Percentiles rank a stretch among this genome's conserved stretches.
Evolutionary conservation across 2,888 invertebrate genomes (phyloP).

Genomic region (Pegoplata infirma): DNA sequence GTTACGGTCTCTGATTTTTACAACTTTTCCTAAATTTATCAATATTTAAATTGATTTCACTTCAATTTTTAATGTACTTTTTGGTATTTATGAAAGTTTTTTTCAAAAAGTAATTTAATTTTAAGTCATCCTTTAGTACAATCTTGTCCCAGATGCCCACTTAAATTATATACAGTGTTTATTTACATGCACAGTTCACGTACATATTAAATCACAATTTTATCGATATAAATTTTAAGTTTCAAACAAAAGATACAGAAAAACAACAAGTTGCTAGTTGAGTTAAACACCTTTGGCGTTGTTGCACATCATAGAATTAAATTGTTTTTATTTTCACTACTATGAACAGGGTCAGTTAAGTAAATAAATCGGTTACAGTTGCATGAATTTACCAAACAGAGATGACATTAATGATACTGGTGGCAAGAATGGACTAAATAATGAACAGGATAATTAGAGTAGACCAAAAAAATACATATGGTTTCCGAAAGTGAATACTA

Average conservation of each 20-base stretch:
- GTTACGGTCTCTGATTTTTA: too few relatives aligned
- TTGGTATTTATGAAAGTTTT: too few relatives aligned
- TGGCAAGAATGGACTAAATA: conserved; percentile 37
- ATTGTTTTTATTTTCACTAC: conserved; percentile 29
- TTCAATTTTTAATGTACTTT: too few relatives aligned
- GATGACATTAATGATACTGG: conserved; percentile 47
- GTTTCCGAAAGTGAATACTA: too few relatives aligned
- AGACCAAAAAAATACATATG: too few relatives aligned
- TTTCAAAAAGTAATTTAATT: neutral
- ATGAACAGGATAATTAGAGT: too few relatives aligned
- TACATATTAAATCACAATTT: conserved; percentile 47
- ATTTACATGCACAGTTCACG: conserved; percentile 45
- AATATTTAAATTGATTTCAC: too few relatives aligned
- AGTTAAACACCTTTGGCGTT: conserved; percentile 55
- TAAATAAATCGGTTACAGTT: conserved; percentile 56
- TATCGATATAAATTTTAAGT: conserved; percentile 54
- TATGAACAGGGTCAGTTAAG: conserved; percentile 53
- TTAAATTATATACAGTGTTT: conserved; percentile 54
- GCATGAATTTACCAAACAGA: conserved; percentile 49
- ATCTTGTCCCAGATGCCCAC: conserved; percentile 46
- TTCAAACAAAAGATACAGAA: neutral
- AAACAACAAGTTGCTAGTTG: conserved; percentile 43
- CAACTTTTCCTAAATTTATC: too few relatives aligned
- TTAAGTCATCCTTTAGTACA: neutral
- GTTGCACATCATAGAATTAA: conserved; percentile 41